Evolutionary conservation across 2,113 vertebrate species (phyloP), one percentile per base, ranked within the genome.

Genomic region (Gopherus flavomarginatus): DNA sequence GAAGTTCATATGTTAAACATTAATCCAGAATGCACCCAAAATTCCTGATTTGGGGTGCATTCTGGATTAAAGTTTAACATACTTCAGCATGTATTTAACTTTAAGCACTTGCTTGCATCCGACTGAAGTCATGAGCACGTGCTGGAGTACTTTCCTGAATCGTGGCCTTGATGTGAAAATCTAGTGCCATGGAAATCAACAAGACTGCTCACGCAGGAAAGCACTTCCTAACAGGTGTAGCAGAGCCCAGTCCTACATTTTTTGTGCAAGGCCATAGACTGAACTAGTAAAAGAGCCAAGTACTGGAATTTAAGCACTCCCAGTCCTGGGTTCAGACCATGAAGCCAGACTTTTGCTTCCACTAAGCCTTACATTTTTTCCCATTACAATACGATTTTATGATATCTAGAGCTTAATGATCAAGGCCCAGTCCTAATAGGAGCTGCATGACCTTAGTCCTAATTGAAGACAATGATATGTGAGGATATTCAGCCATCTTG

Each of bases 361-460:
- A n/a, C 21, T 38, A 72, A 57, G 52, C 35, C 52, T 54, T 54
- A 14, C 0, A 42, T 72, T 62, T 62, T 62, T 38, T 38, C 13
- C 65, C 65, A 80, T 54, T 1, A 0, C 0, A 35, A 54, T 47
- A 56, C 29, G 49, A 59, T 81, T 90, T 89, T 8, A 5, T 56
- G 65, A 88, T 53, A 81, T 81, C 62, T 62, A 81, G 44, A 62
- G 83, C 87, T 93, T 54, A 54, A 5, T 83, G 75, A 91, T 69
- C 21, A 78, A 81, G 86, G 56, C 8, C 87, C 56, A 44, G 6
- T 35, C 21, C 53, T 92, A n/a, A 49, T 11, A 85, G 72, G 26
- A 83, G 52, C 38, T 38, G 57, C n/a, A 31, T 59, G 42, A 1
- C 13, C 1, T 83, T 90, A 92, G 16, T n/a, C 9, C n/a, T 38